Conservation (phyloP, 2,888 invertebrate species). For the Protonemura montana region DNA sequence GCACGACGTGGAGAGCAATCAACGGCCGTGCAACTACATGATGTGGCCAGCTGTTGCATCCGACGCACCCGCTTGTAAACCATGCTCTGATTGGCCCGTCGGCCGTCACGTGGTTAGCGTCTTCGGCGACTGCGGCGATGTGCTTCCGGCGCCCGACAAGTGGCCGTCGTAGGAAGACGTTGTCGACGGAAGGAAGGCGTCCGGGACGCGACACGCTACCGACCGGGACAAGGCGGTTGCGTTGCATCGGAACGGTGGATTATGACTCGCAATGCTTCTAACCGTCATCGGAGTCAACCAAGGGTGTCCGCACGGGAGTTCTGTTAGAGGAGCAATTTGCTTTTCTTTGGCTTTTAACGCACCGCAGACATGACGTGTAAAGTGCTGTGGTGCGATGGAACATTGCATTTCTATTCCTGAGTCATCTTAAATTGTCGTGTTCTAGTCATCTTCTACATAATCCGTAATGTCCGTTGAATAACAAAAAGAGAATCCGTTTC, state of each 20-base stretch:
- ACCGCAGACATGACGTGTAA: no score
- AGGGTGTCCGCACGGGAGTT: no score
- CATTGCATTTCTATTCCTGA: no score
- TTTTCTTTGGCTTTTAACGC: no score
- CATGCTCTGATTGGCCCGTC: neutral
- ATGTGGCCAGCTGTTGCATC: neutral
- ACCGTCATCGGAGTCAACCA: no score
- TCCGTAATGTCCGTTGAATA: no score
- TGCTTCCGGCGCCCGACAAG: neutral
- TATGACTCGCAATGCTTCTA: neutral
- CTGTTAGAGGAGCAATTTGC: no score
- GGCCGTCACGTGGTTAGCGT: neutral
- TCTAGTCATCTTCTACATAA: no score
- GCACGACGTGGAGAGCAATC: neutral
- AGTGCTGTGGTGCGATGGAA: no score
- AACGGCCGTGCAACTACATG: neutral
- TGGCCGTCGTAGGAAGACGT: neutral
- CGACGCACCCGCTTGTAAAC: neutral
- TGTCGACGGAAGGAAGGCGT: constrained; percentile 9
- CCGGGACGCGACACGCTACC: neutral
- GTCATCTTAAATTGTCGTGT: no score
- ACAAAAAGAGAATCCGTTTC: no score
- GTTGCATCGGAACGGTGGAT: neutral
- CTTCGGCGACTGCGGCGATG: neutral
- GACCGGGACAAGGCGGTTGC: neutral